Evolutionary conservation across 2,797 vertebrate genomes (phyloP), one percentile per base, ranked within the genome.

Genomic region (Cetoscarus ocellatus): DNA sequence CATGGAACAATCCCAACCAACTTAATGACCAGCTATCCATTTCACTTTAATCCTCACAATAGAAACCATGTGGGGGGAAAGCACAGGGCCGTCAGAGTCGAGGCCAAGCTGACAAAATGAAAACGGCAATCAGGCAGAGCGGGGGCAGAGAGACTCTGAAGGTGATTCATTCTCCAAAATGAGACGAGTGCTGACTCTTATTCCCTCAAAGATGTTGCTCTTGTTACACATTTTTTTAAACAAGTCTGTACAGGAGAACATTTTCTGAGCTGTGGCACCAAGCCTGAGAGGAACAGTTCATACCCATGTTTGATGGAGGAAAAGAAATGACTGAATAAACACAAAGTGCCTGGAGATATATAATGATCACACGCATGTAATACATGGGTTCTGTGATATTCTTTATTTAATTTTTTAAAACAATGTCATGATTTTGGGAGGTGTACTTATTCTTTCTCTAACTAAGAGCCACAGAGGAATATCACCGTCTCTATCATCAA

Each of bases 31-130:
- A 8, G 10, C 52, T 61, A 71, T 84, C 71, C 64, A 69, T 86
- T 85, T 76, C 77, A 65, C 70, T 77, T 70, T 53, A 73, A 83
- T 79, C 54, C 56, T 56, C 19, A 77, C 71, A 61, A 81, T 54
- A 60, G 75, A 67, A 82, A 84, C 75, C 75, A 76, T 45, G 56
- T 83, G 79, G 48, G 34, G 60, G 36, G 38, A n/a, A 43, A 49
- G 17, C 8, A 9, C 1, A 1, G 55, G 48, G 52, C 6, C 10
- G 11, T 42, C 38, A 45, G 73, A 74, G 61, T 18, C 19, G 6
- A 40, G 70, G 73, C 79, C 75, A 85, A 73, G 64, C 47, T 36
- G 76, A 77, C 69, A 19, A 75, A 75, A 61, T 45, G 54, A 73
- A 75, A 81, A 75, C 19, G 1, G 57, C 66, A 74, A 83, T 69